A percentile compares a stretch with the other conserved stretches of the same genome.
phyloP scores from a whole-genome alignment of 1,140 invertebrate species.

The Musca domestica region DNA sequence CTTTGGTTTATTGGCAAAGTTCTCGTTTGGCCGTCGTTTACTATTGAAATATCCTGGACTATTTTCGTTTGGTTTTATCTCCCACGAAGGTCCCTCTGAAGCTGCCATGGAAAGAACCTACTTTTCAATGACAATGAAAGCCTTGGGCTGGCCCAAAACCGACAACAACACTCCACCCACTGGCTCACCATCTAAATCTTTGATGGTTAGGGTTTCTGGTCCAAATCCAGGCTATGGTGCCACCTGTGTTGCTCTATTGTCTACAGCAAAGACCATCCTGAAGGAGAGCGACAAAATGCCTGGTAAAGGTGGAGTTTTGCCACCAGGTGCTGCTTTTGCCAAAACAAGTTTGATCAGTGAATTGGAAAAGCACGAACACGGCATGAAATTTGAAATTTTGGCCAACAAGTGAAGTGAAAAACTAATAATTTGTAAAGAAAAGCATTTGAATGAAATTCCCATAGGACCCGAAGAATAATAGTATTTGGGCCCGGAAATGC shows the following conservation, averaged over 20 bases:
- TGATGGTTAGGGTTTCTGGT: conserved; percentile 65
- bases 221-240: conserved; percentile 80
- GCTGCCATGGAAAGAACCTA: conserved; percentile 62
- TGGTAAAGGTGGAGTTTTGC: conserved; percentile 58
- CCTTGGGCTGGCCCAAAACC: conserved; percentile 72
- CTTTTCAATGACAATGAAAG: conserved; percentile 71
- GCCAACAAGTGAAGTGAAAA: conserved; percentile 39
- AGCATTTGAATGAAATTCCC: too few species aligned
- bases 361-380: conserved; percentile 50
- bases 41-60: conserved; percentile 71
- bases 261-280: conserved; percentile 72
- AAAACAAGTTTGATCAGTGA: conserved; percentile 49
- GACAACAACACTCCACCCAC: conserved; percentile 60
- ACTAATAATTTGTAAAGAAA: background rate
- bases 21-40: conserved; percentile 62
- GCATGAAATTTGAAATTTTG: conserved; percentile 50
- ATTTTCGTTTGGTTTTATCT: conserved; percentile 70
- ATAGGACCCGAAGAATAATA: too few species aligned
- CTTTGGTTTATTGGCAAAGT: conserved; percentile 67
- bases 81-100: conserved; percentile 65
- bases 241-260: conserved; percentile 71
- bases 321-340: conserved; percentile 48
- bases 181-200: conserved; percentile 61
- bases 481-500: too few species aligned
- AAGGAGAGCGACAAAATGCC: conserved; percentile 77